Base-by-base conservation (phyloP, 2,888 invertebrate genomes). In the Phasia obesa region DNA sequence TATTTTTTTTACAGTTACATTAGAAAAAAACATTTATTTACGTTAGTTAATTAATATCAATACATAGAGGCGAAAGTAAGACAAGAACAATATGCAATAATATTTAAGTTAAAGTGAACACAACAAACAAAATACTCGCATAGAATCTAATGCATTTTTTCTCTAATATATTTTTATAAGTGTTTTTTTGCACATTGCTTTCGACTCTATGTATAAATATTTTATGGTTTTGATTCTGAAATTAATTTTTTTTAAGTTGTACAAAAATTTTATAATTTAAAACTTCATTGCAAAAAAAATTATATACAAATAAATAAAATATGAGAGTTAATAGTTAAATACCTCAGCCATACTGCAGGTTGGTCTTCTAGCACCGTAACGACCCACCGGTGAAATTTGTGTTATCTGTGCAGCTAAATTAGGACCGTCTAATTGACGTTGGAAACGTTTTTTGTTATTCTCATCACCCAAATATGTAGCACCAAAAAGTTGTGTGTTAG, bases 311-410 rank as follows among this genome's bases (percentile, higher is more conserved):
- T 35, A 31, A 57, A 59, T 47, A 47, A 7, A 47, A 17, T 47
- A 19, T 21, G 15, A 44, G 70, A 44, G 44, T 44, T 65, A 53
- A 64, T 83, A 42, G 38, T 42, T 86, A 83, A 89, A 85, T 91
- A 94, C 94, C 92, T 94, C 93, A 86, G 94, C 94, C 94, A 94
- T 94, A 86, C 94, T 94, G 92, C 94, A 94, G 70, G 92, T 92
- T 84, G 94, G 94, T 86, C 93, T 92, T 49, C 92, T 92, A 21
- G 94, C 94, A 64, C 93, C 94, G 88, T 94, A 94, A 84, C 94
- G 92, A 82, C 94, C 94, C 85, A 92, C 92, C 64, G 92, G 91
- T 84, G 91, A 89, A 86, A 90, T 89, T 87, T 90, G 90, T 85
- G 90, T 89, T 86, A 90, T 88, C 87, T 90, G 90, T 86, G 87